These are phyloP conservation scores for Urocynchramus pylzowi DNA, from an alignment of 2,113 vertebrate genomes.

Conservation along the genomic window DNA sequence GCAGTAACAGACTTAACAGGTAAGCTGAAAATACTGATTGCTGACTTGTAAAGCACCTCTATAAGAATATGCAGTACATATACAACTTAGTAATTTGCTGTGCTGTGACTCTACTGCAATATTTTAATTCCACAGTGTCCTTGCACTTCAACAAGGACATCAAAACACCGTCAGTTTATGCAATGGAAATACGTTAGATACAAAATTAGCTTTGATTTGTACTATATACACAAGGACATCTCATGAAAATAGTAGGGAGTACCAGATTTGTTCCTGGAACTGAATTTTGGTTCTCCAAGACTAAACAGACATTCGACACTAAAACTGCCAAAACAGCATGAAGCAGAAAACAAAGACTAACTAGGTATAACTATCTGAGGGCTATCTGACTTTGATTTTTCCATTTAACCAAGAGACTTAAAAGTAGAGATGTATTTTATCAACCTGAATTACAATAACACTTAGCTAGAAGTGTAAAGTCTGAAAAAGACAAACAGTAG, in stretches of 20 bases:
- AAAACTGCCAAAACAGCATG: neutral
- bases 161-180: neutral
- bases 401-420: neutral
- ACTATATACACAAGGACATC: neutral
- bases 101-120: neutral
- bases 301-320: neutral
- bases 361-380: neutral
- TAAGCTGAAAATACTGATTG: slow-evolving; percentile 13
- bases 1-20: neutral
- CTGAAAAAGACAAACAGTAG: neutral
- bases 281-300: neutral
- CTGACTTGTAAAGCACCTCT: slow-evolving; percentile 21
- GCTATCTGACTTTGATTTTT: neutral
- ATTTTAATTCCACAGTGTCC: neutral
- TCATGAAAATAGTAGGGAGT: neutral
- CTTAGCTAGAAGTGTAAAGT: neutral
- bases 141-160: slow-evolving; percentile 5
- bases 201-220: slow-evolving; percentile 13
- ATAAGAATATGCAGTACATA: slow-evolving; percentile 4
- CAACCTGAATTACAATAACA: neutral
- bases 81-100: slow-evolving; percentile 15
- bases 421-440: neutral
- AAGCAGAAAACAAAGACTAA: neutral
- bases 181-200: neutral
- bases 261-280: neutral